Base-by-base conservation (phyloP, 2,797 vertebrate genomes). In the Psittacula echo region DNA sequence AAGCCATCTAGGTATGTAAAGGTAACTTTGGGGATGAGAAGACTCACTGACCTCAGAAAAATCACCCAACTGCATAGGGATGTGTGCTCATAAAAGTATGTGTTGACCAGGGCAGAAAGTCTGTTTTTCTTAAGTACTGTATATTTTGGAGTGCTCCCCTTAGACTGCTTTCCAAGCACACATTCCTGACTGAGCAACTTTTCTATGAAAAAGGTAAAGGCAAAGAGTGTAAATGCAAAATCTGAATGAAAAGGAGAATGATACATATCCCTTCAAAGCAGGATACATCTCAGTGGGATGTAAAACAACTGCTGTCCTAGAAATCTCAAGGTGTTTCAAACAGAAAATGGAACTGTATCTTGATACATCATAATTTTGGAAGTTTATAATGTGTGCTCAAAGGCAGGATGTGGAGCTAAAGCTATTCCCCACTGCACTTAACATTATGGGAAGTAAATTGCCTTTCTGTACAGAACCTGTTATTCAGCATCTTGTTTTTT, bases 261-360 rank as follows among this genome's bases (percentile, higher is more conserved):
- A 74, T 34, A 32, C 2, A 0, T 61, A 45, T 42, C 32, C 70
- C 71, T 74, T 82, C 75, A 56, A 68, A 92, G 53, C 30, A 90
- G 29, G 17, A 62, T 86, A 29, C 32, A 48, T 58, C 45, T 62
- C 44, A 93, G 62, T 37, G 20, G 74, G 23, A 76, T 53, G n/a
- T 24, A 75, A 78, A 94, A 75, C 60, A 94, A 89, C n/a, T 26
- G 44, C 50, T 79, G 15, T 66, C 30, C 45, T 56, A 71, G 60
- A 87, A 94, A 94, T 79, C 53, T 85, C 60, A 79, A 73, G 47
- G 45, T 71, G 56, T 73, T 93, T 84, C 84, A 88, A 88, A 92
- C 13, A 93, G 85, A 92, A 94, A 90, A 93, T 60, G 6, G 88
- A 97, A 94, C 22, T 61, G 74, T 65, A 87, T 94, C 72, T 91